Base-by-base conservation (phyloP, 2,113 vertebrate genomes). In the Oryzias melastigma region DNA sequence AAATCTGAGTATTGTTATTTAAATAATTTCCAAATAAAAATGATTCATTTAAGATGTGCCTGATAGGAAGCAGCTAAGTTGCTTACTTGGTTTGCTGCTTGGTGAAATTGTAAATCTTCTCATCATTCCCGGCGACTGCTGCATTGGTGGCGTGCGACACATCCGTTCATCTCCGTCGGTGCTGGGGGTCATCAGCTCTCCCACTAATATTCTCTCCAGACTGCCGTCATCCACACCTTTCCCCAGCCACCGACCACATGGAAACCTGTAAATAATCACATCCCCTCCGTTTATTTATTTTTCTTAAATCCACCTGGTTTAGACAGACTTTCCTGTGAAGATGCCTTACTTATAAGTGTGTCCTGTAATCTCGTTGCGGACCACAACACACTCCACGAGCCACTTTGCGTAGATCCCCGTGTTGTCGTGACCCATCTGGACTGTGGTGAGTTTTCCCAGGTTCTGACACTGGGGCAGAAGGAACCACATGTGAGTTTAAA, bases 371-470 rank as follows among this genome's bases (percentile, higher is more conserved):
- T 96, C 97, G 53, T 99, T 99, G 71, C 97, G 95, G 81, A 98
- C 94, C 87, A 98, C 87, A 53, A 98, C 95, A 54, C 88, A 95
- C 85, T 98, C 97, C 79, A 98, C 97, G 19, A 99, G 92, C 97
- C 97, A 98, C 82, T 98, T 98, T 52, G 97, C 96, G 54, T 98
- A 98, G 41, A 99, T 88, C 4, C 97, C 97, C 17, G 97, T 93
- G 91, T 99, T 98, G 86, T 99, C 97, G 18, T 99, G 97, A 77
- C 97, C 97, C 89, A 99, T 98, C 86, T 98, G 96, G 65, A 98
- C 95, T 7, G 97, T 98, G 71, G 97, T 99, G 83, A 99, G 93
- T 71, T 98, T 98, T 24, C 97, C 97, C 75, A 99, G 88, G 85
- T 99, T 99, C 92, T 98, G 97, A 80, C 94, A 99, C 97, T 99